Evolutionary conservation across 2,113 vertebrate species (phyloP).

Genomic region (Montifringilla adamsi): DNA sequence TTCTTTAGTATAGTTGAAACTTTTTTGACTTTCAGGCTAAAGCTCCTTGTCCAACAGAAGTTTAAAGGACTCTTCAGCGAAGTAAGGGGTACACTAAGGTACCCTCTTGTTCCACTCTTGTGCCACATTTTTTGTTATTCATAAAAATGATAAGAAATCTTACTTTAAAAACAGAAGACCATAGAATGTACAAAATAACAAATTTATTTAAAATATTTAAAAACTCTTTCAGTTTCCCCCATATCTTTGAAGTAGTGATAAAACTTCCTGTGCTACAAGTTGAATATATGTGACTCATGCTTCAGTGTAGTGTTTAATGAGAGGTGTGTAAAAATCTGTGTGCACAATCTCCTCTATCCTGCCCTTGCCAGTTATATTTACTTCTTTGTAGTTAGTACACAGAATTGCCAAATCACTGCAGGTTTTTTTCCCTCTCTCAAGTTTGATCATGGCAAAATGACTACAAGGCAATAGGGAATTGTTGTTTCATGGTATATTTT

Average conservation of each 20-base stretch:
- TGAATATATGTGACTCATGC: not conserved
- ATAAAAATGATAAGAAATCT: not conserved
- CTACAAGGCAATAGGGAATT: not conserved
- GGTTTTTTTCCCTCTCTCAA: not conserved
- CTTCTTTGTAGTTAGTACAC: not conserved
- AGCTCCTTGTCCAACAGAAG: not conserved
- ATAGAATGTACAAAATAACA: not conserved
- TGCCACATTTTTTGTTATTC: not conserved
- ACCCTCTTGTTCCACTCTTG: not conserved
- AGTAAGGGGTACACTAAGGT: not conserved
- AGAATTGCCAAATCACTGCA: not conserved
- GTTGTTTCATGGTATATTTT: not conserved
- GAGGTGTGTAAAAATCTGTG: too few relatives aligned
- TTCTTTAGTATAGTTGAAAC: not conserved
- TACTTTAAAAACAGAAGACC: not conserved
- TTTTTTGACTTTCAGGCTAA: not conserved
- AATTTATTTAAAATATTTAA: not conserved
- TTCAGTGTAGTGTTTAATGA: not conserved
- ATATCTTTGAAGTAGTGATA: not conserved
- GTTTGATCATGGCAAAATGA: not conserved
- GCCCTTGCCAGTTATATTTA: not conserved
- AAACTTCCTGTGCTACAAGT: not conserved
- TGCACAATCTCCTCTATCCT: not conserved
- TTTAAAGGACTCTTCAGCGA: not conserved
- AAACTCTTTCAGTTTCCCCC: accelerated